Percentiles rank a stretch among this genome's conserved stretches.
These are phyloP conservation scores for Chelonoidis abingdonii DNA, from an alignment of 2,113 vertebrate species.

Conservation along the genomic window DNA sequence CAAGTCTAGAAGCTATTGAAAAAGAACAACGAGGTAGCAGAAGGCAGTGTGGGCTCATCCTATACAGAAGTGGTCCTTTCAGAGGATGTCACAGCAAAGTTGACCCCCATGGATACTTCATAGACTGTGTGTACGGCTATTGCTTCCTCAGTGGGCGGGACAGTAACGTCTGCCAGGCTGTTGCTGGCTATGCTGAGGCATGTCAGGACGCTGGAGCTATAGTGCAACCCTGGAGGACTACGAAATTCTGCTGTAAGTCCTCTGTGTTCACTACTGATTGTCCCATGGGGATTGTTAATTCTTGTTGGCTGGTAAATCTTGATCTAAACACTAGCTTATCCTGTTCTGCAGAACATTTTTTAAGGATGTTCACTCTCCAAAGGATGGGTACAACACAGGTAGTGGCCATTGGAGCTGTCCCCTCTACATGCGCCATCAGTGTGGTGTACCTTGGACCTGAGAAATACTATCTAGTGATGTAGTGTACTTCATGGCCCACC, in stretches of 20 bases:
- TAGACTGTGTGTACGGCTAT: slow-evolving; percentile 81
- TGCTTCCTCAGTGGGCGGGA: slow-evolving; percentile 80
- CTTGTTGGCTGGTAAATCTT: no score
- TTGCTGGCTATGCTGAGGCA: slow-evolving; percentile 72
- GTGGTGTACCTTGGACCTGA: no score
- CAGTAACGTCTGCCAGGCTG: slow-evolving; percentile 76
- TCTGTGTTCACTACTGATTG: not conserved
- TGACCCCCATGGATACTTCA: slow-evolving; percentile 75
- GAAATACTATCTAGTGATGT: not conserved
- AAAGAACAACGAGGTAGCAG: slow-evolving; percentile 46
- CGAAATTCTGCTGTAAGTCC: slow-evolving; percentile 81
- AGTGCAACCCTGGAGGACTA: slow-evolving; percentile 78
- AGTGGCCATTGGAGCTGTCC: no score
- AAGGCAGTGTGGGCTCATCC: slow-evolving; percentile 77
- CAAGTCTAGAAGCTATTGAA: slow-evolving; percentile 28
- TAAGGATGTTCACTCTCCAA: no score
- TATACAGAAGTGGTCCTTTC: slow-evolving; percentile 69
- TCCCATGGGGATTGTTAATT: no score
- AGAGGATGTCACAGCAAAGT: slow-evolving; percentile 71
- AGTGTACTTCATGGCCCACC: no score
- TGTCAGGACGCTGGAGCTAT: slow-evolving; percentile 77
- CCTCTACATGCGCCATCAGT: no score
- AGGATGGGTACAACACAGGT: no score
- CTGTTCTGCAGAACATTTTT: no score
- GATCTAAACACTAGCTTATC: no score